phyloP scores from a whole-genome alignment of 2,888 invertebrate genomes.

The Eulithis testata region DNA sequence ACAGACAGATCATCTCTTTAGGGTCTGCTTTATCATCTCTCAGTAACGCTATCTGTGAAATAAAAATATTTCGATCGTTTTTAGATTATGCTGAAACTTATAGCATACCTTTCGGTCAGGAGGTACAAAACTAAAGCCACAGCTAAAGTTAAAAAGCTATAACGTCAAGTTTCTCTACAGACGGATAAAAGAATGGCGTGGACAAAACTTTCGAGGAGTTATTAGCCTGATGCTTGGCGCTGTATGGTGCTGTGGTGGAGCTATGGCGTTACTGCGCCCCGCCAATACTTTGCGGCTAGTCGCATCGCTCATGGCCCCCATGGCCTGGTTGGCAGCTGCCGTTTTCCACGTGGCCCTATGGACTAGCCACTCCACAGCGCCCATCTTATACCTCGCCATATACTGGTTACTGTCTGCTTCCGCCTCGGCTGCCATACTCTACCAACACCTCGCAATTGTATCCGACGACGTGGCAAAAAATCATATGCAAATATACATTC shows the following conservation, averaged over 20 bases:
- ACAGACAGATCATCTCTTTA: too few relatives aligned
- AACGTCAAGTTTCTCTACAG: constrained; percentile 40
- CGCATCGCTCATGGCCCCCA: constrained; percentile 64
- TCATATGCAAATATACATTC: constrained; percentile 65
- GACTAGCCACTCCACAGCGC: constrained; percentile 70
- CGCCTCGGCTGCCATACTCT: constrained; percentile 62
- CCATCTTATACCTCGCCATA: constrained; percentile 73
- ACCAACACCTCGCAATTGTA: constrained; percentile 54
- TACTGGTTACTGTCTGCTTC: constrained; percentile 73
- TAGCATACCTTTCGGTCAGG: not conserved
- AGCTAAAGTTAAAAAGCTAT: not conserved
- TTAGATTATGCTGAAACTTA: too few relatives aligned
- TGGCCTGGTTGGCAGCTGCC: constrained; percentile 74
- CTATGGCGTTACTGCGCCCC: constrained; percentile 62
- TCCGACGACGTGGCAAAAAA: constrained; percentile 38
- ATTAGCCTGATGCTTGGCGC: constrained; percentile 62
- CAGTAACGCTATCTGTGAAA: too few relatives aligned
- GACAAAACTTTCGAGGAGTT: constrained; percentile 69
- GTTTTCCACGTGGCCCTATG: constrained; percentile 71
- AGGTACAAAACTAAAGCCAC: not conserved
- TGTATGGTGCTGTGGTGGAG: constrained; percentile 68
- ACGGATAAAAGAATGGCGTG: constrained; percentile 63
- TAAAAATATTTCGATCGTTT: too few relatives aligned
- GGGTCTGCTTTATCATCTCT: too few relatives aligned
- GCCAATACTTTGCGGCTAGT: constrained; percentile 62